phyloP scores from a whole-genome alignment of 35 echinoderm and acorn worm species.

The Diadema setosum region DNA sequence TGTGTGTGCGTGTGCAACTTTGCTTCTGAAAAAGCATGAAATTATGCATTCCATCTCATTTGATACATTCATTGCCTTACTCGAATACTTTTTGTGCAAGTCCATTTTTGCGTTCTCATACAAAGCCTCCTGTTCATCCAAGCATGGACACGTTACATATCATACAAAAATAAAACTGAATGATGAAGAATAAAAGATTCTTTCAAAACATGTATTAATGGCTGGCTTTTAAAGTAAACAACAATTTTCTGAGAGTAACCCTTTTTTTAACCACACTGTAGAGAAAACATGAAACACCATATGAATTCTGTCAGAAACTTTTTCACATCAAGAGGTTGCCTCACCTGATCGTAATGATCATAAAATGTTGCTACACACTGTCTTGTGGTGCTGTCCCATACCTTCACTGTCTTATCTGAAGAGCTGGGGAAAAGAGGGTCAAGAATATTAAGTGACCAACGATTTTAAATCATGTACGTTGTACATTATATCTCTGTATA shows the following conservation, averaged over 20 bases:
- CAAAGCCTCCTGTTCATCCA: no score
- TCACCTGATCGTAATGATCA: conserved; percentile 97
- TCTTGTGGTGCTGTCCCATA: conserved; percentile 85
- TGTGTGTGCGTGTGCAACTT: no score
- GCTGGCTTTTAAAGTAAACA: not conserved
- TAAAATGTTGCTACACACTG: conserved; percentile 99
- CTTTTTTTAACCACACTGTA: no score
- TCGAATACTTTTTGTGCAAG: no score
- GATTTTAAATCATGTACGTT: no score
- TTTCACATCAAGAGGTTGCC: not conserved
- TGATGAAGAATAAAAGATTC: not conserved
- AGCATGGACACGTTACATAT: not conserved
- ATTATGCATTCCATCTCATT: no score
- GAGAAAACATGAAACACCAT: no score
- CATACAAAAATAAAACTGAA: not conserved
- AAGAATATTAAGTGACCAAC: not conserved
- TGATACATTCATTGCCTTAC: no score
- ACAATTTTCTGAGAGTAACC: not conserved
- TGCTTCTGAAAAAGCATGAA: no score
- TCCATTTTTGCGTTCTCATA: no score
- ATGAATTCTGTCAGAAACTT: no score
- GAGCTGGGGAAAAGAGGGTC: conserved; percentile 37
- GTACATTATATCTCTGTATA: no score
- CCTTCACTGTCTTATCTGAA: conserved; percentile 95
- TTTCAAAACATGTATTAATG: not conserved